Base-by-base conservation (phyloP, 2,113 vertebrate species). In the Chamaetylas fuelleborni region DNA sequence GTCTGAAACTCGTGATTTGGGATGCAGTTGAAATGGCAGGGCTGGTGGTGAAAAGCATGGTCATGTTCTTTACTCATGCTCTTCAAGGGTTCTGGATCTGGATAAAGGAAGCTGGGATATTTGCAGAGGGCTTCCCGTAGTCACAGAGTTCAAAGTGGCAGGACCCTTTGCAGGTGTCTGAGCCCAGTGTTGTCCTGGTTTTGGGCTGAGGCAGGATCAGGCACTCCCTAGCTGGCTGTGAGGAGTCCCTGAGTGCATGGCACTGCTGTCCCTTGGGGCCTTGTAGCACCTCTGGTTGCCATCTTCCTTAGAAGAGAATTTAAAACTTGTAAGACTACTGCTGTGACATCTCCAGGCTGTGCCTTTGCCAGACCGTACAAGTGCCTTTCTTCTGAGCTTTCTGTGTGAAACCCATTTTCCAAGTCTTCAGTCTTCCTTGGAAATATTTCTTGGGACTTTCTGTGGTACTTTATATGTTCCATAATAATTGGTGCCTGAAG, bases 131-230 rank as follows among this genome's bases (percentile, higher is more conserved):
- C 33, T 71, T 66, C 31, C 15, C 4, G 0, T 36, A 38, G 20
- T 33, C 1, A 1, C 34, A 65, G 72, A 22, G 19, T 26, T 28
- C 3, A 3, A 40, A 56, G 19, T 2, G 9, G 42, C 17, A 36
- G n/a, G 57, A 76, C 23, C 57, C 19, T 43, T 67, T n/a, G 53
- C 2, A 64, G 48, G 25, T 53, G n/a, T n/a, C 70, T 7, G 19
- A 81, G 53, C 20, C 34, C 31, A 45, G 17, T 0, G 0, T 74
- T 78, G 8, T 13, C 51, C 65, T 19, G 4, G 54, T 62, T 74
- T 51, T 25, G n/a, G 42, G 47, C 61, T 70, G 56, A 81, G 66
- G 38, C 40, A 53, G 42, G 56, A 42, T 53, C 3, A 14, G 81
- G 17, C 34, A 25, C 48, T 85, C 0, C 1, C 45, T 7, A 17